Evolutionary conservation across 92 coral and sea anemone genomes (phyloP).

Genomic region (Porites rus): DNA sequence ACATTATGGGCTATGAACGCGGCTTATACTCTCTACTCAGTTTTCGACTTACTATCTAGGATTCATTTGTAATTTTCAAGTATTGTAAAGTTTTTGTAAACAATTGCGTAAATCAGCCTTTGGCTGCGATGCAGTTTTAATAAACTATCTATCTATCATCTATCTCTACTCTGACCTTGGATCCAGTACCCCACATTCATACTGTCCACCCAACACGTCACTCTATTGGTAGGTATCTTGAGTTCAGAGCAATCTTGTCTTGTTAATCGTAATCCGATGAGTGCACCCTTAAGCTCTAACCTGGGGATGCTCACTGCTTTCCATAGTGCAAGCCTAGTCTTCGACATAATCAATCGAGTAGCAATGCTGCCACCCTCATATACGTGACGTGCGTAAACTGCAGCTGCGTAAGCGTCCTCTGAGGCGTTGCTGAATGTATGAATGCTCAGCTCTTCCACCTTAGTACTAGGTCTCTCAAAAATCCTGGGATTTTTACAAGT

Average conservation of each 20-base stretch:
- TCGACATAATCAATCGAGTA: constrained; percentile 55
- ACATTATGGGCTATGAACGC: constrained; percentile 52
- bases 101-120: no score
- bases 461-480: constrained; percentile 25
- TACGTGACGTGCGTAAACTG: constrained; percentile 39
- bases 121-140: no score
- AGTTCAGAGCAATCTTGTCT: constrained; percentile 52
- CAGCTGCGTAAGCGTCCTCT: constrained; percentile 69
- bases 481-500: not conserved
- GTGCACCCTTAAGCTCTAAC: constrained; percentile 53
- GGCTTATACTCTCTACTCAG: constrained; percentile 31
- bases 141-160: no score
- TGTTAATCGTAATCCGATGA: constrained; percentile 43
- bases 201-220: constrained; percentile 64
- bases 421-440: constrained; percentile 70
- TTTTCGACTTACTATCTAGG: no score
- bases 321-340: constrained; percentile 73
- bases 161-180: constrained; percentile 12
- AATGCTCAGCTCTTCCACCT: constrained; percentile 11
- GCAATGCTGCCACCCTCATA: constrained; percentile 31
- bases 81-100: no score
- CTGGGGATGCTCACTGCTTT: constrained; percentile 65
- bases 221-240: constrained; percentile 21
- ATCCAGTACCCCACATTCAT: constrained; percentile 46
- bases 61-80: no score